phyloP scores from a whole-genome alignment of 2,888 invertebrate species.

The Brenthis ino region DNA sequence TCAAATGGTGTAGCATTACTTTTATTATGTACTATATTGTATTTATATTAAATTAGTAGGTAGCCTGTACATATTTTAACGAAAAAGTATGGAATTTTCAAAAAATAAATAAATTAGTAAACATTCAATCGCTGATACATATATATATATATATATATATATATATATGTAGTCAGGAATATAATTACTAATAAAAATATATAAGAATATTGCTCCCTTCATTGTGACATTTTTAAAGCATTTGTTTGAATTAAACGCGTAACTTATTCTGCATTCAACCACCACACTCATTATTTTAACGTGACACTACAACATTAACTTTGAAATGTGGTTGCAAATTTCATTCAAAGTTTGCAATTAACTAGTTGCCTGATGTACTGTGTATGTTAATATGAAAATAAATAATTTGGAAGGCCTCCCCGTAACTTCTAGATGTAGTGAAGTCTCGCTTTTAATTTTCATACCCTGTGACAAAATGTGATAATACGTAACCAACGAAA shows the following conservation, averaged over 20 bases:
- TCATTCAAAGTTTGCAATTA: slow-evolving; percentile 76
- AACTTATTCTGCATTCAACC: slow-evolving; percentile 47
- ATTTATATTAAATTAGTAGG: neutral
- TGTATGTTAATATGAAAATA: slow-evolving; percentile 62
- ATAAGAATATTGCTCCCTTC: slow-evolving; percentile 4
- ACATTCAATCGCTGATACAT: too few relatives aligned
- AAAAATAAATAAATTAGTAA: neutral
- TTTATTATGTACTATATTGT: slow-evolving; percentile 7
- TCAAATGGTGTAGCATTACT: slow-evolving; percentile 11
- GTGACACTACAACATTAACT: slow-evolving; percentile 72
- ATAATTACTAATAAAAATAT: neutral
- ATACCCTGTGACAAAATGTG: slow-evolving; percentile 50
- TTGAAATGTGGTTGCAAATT: slow-evolving; percentile 74
- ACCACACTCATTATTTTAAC: slow-evolving; percentile 64
- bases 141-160: too few relatives aligned
- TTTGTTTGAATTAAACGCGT: slow-evolving; percentile 36
- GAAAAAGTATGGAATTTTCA: too few relatives aligned
- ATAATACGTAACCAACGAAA: slow-evolving; percentile 42
- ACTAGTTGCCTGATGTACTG: slow-evolving; percentile 74
- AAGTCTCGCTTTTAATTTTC: slow-evolving; percentile 53
- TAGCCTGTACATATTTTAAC: too few relatives aligned
- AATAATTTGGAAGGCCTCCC: slow-evolving; percentile 73
- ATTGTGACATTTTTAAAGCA: slow-evolving; percentile 14
- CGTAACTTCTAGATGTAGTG: neutral
- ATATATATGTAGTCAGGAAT: too few relatives aligned